Evolutionary conservation across 2,113 vertebrate species (phyloP), one percentile per base, ranked within the genome.

Genomic region (Psettodes erumei): DNA sequence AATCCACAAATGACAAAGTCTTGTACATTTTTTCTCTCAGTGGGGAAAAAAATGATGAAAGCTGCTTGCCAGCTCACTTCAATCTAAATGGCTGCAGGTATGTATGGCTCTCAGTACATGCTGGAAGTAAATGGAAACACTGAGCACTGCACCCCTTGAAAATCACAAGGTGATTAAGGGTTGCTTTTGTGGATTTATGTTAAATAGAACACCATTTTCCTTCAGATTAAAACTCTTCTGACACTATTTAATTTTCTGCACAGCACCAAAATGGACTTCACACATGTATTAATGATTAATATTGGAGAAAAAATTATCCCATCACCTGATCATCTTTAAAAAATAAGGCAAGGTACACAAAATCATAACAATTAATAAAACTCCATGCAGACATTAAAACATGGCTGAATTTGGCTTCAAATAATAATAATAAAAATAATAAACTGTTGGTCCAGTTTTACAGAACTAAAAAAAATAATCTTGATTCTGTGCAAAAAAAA

Each of bases 301-400:
- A 81, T 53, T 42, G 21, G 28, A 62, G 5, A 18, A n/a, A 38
- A 33, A 47, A 37, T 50, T 74, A 75, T 55, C 73, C 66, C 65
- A 32, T 83, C 85, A 89, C 85, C 90, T 89, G 82, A 82, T 83
- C 28, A 82, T 61, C 72, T 80, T 64, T 77, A 51, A 76, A 76
- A 86, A 82, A 87, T 88, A 92, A 91, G 88, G 89, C 88, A 83
- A 88, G 45, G 59, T 75, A 82, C 60, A 80, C 75, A 78, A 25
- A 51, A 40, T 80, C 50, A 78, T 25, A 47, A 75, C 23, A 53
- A 74, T 72, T 6, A 11, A 70, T 69, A 58, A 78, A 69, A 90
- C 53, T 73, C 77, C 83, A 82, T 83, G 86, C 80, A 88, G 83
- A 84, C 69, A 67, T 61, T 86, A 87, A 77, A 82, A 87, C 69